phyloP scores from a whole-genome alignment of 2,888 invertebrate species.

The Himalopsyche tibetana region DNA sequence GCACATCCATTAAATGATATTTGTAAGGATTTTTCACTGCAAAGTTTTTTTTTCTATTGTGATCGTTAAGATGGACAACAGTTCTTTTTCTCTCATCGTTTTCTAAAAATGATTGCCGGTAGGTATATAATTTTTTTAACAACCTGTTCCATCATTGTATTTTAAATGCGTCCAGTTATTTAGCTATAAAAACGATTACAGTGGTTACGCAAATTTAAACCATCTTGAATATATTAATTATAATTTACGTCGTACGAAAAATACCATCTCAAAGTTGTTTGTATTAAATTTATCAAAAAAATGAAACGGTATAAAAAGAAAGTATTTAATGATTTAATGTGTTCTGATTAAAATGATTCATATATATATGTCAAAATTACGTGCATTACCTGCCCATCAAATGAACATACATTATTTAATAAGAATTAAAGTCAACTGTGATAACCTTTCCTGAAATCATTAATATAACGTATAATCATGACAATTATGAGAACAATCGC shows the following conservation, averaged over 20 bases:
- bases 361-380: no score
- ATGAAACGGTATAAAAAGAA: no score
- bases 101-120: conserved; percentile 25
- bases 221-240: background rate
- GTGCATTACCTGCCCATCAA: no score
- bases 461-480: no score
- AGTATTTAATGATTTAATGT: no score
- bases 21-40: background rate
- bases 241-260: background rate
- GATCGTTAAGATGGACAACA: conserved; percentile 8
- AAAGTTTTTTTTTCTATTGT: conserved; percentile 4
- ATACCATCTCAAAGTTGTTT: no score
- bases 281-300: no score
- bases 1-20: conserved; percentile 16
- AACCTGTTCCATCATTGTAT: conserved; percentile 26
- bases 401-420: no score
- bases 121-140: conserved; percentile 24
- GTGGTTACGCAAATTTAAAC: background rate
- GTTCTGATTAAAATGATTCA: no score
- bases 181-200: conserved; percentile 20
- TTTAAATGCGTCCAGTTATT: conserved; percentile 22
- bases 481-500: no score
- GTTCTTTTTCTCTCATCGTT: conserved; percentile 19
- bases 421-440: no score
- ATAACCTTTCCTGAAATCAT: no score